phyloP scores from a whole-genome alignment of 1,140 invertebrate genomes.

The Phthorimaea operculella region DNA sequence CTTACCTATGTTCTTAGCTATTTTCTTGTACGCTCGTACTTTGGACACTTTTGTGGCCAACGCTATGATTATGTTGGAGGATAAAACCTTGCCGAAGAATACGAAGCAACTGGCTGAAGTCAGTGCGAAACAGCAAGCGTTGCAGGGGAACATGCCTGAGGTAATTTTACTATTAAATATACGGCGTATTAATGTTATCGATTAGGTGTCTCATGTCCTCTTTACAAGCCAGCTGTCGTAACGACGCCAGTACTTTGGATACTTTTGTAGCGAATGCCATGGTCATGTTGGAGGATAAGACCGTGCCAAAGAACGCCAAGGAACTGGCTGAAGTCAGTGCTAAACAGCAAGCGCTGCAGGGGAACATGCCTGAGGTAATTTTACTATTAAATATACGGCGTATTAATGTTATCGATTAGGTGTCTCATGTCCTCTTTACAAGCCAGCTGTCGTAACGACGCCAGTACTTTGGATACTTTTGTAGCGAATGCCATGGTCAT shows the following conservation, averaged over 20 bases:
- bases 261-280: constrained; percentile 58
- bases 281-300: constrained; percentile 34
- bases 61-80: constrained; percentile 35
- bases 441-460: constrained; percentile 70
- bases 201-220: constrained; percentile 83
- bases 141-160: constrained; percentile 72
- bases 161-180: too few relatives aligned
- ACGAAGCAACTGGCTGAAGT: constrained; percentile 84
- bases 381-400: too few relatives aligned
- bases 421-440: too few relatives aligned
- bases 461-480: constrained; percentile 59
- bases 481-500: constrained; percentile 45
- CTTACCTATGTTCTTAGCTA: too few relatives aligned
- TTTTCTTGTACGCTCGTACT: constrained; percentile 54
- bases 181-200: too few relatives aligned
- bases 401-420: too few relatives aligned
- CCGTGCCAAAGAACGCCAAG: constrained; percentile 71
- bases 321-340: constrained; percentile 82
- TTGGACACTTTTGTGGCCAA: constrained; percentile 65
- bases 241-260: constrained; percentile 61
- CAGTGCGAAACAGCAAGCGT: constrained; percentile 74
- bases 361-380: constrained; percentile 73
- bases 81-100: constrained; percentile 57
- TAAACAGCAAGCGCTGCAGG: constrained; percentile 74
- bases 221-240: constrained; percentile 75